Evolutionary conservation across 2,888 invertebrate species (phyloP), one percentile per base, ranked within the genome.

Genomic region (Epistrophe eligans): DNA sequence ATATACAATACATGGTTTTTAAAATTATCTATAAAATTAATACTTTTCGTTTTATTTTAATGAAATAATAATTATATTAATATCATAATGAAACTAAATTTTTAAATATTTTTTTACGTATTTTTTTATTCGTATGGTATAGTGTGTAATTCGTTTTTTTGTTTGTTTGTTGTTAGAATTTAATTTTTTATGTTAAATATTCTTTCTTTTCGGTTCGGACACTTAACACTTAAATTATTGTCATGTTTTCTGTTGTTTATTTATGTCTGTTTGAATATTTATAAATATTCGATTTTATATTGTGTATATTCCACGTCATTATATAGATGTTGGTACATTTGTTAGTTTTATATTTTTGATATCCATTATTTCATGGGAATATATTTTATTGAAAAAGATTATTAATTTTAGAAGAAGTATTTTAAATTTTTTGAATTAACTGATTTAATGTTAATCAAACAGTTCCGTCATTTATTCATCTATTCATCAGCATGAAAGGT

Each of bases 211-310:
- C 4, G 52, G 48, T 55, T 43, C 4, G 52, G 48, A 55, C 48
- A 24, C 87, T 87, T 87, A 50, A 82, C 71, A 72, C 76, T 83
- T 83, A 83, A 83, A 87, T 87, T 87, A 87, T 87, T 87, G 87
- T 87, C 87, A 76, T 71, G 70, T 79, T 82, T 67, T 71, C 77
- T 82, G 60, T 50, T 79, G 73, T 77, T 70, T 77, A 60, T 77
- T 17, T 67, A 55, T 81, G 79, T 40, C 32, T 77, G 72, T 77
- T 71, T 38, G 45, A 64, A 72, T 77, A 48, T 32, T 4, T 35
- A 17, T 45, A 7, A 24, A 24, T 40, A 70, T 57, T 66, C 13
- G 13, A 11, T 55, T 43, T 72, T 35, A 1, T 15, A 8, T 2
- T 35, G 5, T 40, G 19, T 40, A 15, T 2, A 58, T 17, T 58